Evolutionary conservation across 92 coral and sea anemone species (phyloP), one percentile per base, ranked within the genome.

Genomic region (Porites rus): DNA sequence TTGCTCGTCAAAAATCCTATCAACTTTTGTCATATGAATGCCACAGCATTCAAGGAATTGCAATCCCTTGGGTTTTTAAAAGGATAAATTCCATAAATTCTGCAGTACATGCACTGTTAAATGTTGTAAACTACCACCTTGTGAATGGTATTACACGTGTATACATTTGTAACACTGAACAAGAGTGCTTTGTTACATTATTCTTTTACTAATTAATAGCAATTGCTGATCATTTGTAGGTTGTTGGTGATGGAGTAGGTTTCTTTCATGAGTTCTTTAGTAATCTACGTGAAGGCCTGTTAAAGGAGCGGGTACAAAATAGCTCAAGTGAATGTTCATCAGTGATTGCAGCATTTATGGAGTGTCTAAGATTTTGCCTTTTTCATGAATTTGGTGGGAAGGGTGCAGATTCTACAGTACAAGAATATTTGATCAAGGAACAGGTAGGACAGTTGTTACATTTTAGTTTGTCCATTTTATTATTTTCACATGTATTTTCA

Each of bases 301-400:
- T 70, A 14, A 91, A 85, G 51, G 87, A 77, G 62, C 89, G 82
- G 69, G 95, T 95, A 53, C 85, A 77, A 64, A 91, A 82, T 72
- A 97, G 98, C 76, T 93, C 91, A 46, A 93, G 94, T 69, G 98
- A 97, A 83, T 83, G 97, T 80, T 94, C 92, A 22, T 97, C 96
- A 43, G 82, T 92, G 20, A 83, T 95, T 83, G 79, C 94, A 68
- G 93, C 97, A 12, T 97, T 96, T 67, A 97, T 97, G 98, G 99
- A 97, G 71, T 97, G 99, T 65, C 85, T 95, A 58, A 82, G 87
- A 78, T 97, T 93, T 53, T 90, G 90, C 16, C 65, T 97, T 58
- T 62, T 92, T 8, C 88, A 76, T 67, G 65, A 59, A 3, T 72
- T 13, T 58, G 70, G 43, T 83, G 79, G 76, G n/a, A 82, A 75